Conservation (phyloP, 2,113 vertebrate species). For the Aphelocoma coerulescens region DNA sequence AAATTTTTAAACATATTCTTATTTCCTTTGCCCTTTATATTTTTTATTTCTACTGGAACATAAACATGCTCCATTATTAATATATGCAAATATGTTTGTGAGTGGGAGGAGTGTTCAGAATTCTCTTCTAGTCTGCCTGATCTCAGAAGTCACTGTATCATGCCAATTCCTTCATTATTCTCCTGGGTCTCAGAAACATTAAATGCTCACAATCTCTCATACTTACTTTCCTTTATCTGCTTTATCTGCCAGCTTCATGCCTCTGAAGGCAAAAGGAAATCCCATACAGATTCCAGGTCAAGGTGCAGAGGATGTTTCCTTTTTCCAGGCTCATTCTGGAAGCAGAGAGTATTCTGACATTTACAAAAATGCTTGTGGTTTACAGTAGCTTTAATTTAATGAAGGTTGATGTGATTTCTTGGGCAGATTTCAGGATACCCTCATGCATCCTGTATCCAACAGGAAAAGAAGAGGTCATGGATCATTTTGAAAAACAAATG, state of each 20-base stretch:
- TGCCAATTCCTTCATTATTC: background rate
- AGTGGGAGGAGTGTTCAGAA: background rate
- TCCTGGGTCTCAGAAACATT: background rate
- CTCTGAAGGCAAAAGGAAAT: background rate
- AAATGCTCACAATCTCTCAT: background rate
- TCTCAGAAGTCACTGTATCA: background rate
- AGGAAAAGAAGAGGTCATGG: background rate
- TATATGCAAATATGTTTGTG: background rate
- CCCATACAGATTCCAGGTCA: background rate
- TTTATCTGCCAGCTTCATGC: background rate
- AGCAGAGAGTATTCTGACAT: background rate
- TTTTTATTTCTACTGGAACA: background rate
- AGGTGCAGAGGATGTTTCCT: background rate
- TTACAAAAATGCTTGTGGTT: background rate
- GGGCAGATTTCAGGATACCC: background rate
- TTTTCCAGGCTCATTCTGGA: background rate
- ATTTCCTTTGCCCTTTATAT: background rate
- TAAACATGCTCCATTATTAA: background rate
- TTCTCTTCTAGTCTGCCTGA: background rate
- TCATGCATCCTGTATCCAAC: background rate
- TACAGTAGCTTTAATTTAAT: background rate
- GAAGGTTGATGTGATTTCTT: background rate
- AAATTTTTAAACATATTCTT: background rate
- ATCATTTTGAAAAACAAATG: background rate
- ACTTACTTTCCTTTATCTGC: background rate